Conservation (phyloP, 2,797 vertebrate species). For the Chiroxiphia lanceolata region DNA sequence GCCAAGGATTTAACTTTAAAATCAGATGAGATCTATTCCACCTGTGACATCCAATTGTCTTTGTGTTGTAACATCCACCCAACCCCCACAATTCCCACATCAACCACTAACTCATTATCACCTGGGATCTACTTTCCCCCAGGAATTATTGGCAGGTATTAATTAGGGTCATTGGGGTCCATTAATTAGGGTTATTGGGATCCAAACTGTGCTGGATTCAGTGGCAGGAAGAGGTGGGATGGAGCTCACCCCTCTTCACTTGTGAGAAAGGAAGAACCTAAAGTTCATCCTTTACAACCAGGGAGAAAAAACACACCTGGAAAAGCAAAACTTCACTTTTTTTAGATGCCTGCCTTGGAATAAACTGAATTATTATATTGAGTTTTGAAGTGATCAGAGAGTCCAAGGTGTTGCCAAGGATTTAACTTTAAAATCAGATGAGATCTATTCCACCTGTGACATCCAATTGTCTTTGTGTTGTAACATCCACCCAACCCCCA, state of each 20-base stretch:
- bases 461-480: neutral
- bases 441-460: neutral
- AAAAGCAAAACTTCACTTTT: neutral
- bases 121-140: neutral
- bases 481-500: neutral
- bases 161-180: neutral
- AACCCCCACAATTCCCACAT: neutral
- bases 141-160: fast-evolving
- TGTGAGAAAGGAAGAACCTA: neutral
- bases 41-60: neutral
- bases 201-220: neutral
- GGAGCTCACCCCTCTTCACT: fast-evolving
- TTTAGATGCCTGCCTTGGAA: neutral
- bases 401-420: neutral
- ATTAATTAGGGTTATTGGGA: too few relatives aligned
- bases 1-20: neutral
- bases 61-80: neutral
- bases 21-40: neutral
- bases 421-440: neutral
- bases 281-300: neutral
- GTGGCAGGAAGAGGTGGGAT: neutral
- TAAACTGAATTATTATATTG: fast-evolving
- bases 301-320: neutral
- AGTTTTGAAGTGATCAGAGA: neutral
- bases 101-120: neutral